Percentiles rank a stretch among this genome's conserved stretches.
Conservation (phyloP, 2,888 invertebrate species). For the Litoditis marina region DNA sequence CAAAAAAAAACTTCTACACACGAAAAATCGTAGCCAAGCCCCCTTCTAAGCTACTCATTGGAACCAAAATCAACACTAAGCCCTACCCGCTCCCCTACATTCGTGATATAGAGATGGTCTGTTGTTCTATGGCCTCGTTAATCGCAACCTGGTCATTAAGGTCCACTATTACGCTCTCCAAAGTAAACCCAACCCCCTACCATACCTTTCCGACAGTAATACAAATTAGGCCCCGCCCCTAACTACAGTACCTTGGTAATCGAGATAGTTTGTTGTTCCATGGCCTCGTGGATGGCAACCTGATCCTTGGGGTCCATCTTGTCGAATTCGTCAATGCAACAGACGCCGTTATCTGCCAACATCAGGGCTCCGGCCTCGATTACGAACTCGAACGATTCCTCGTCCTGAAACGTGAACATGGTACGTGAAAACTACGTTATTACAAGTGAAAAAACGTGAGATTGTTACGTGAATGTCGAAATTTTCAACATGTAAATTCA, state of each 20-base stretch:
- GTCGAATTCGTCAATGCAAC: constrained; percentile 90
- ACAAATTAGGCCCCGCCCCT: no score
- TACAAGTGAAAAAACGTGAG: background rate
- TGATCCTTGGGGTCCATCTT: constrained; percentile 98
- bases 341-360: constrained; percentile 82
- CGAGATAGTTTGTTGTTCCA: constrained; percentile 99
- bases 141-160: no score
- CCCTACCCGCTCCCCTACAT: no score
- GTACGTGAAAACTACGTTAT: background rate
- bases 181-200: no score
- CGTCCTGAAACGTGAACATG: constrained; percentile 69
- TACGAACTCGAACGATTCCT: constrained; percentile 95
- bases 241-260: constrained; percentile 80
- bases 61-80: background rate
- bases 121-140: no score
- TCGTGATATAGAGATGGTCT: no score
- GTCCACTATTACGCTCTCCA: no score
- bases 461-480: no score
- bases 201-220: no score
- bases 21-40: no score
- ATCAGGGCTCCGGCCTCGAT: constrained; percentile 99
- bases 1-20: no score
- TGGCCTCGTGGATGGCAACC: constrained; percentile 94
- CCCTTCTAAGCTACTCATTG: background rate
- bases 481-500: no score